phyloP scores from a whole-genome alignment of 2,113 vertebrate genomes.

The Tylochromis polylepis region DNA sequence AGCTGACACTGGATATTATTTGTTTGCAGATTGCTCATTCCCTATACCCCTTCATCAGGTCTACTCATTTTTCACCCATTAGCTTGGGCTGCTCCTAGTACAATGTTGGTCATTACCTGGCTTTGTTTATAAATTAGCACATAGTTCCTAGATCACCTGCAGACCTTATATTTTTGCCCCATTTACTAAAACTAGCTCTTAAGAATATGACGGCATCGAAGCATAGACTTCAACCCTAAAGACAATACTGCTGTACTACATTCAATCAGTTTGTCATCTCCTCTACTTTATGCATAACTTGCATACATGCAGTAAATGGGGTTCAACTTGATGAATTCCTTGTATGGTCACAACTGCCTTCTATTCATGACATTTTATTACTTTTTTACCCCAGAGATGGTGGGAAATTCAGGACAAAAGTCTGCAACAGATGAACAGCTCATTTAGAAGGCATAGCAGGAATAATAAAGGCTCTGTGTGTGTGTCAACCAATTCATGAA shows the following conservation, averaged over 20 bases:
- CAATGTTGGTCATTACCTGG: not conserved
- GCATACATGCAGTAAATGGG: not conserved
- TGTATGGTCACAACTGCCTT: not conserved
- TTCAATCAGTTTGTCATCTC: not conserved
- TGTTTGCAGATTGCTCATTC: not conserved
- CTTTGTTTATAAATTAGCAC: not conserved
- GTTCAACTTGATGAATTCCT: not conserved
- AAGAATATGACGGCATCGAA: not conserved
- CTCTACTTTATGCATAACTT: not conserved
- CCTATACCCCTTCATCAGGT: not conserved
- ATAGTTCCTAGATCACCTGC: not conserved
- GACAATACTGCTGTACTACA: not conserved
- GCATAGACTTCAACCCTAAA: not conserved
- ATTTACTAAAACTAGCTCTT: not conserved
- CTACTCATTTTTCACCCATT: not conserved
- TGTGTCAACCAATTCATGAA: slow-evolving; percentile 6
- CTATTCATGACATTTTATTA: not conserved
- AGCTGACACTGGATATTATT: not conserved
- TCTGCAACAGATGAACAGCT: slow-evolving; percentile 8
- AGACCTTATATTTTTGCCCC: not conserved
- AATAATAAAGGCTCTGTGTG: not conserved
- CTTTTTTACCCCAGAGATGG: not conserved
- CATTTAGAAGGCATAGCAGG: not conserved
- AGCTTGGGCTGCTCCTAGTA: not conserved
- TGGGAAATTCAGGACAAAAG: not conserved